phyloP scores from a whole-genome alignment of 2,797 vertebrate species.

The Takifugu ocellatus region DNA sequence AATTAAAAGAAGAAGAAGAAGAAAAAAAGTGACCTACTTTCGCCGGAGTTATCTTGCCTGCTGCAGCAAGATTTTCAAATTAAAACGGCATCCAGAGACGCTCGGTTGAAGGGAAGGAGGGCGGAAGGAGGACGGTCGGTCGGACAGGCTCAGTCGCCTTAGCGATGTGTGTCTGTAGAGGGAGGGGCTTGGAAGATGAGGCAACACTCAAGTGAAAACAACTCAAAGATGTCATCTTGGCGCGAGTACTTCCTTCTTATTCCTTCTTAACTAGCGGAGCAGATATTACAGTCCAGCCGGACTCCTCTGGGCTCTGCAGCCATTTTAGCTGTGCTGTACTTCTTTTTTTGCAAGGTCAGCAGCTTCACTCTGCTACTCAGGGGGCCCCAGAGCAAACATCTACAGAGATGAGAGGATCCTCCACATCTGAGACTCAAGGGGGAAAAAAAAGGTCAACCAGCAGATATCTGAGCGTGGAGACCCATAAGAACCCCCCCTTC shows the following conservation, averaged over 20 bases:
- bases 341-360: constrained; percentile 57
- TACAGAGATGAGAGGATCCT: constrained; percentile 13
- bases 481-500: constrained; percentile 40
- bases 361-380: constrained; percentile 35
- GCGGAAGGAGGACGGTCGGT: constrained; percentile 14
- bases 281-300: constrained; percentile 28
- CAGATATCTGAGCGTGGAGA: constrained; percentile 45
- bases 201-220: constrained; percentile 22
- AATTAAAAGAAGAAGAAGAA: constrained; percentile 42
- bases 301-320: constrained; percentile 27
- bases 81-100: neutral
- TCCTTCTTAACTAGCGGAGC: neutral
- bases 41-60: constrained; percentile 43
- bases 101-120: neutral
- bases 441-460: constrained; percentile 52
- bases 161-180: constrained; percentile 27
- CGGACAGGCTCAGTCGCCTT: constrained; percentile 27
- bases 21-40: constrained; percentile 65
- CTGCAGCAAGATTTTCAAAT: neutral
- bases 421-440: constrained; percentile 19
- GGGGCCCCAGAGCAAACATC: constrained; percentile 45
- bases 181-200: constrained; percentile 20
- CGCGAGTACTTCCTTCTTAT: constrained; percentile 2
- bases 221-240: constrained; percentile 8
- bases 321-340: constrained; percentile 34